Percentiles rank a stretch among this genome's conserved stretches.
phyloP scores from a whole-genome alignment of 2,797 vertebrate species.

The Hippopotamyrus pictus region DNA sequence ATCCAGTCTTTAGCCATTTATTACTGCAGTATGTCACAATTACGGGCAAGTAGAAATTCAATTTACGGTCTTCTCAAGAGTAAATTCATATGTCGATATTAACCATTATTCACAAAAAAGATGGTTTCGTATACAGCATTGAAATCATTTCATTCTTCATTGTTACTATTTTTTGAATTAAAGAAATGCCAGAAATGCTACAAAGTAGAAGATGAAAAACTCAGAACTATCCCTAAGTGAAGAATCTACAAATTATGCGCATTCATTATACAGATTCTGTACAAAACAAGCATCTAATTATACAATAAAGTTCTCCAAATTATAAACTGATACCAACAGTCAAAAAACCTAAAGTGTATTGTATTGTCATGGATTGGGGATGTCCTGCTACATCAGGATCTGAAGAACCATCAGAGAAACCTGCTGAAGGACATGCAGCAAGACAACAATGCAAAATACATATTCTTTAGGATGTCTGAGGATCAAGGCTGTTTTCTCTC shows the following conservation, averaged over 20 bases:
- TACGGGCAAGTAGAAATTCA: neutral
- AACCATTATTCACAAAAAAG: neutral
- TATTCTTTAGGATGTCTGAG: neutral
- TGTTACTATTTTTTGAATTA: neutral
- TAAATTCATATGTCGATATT: neutral
- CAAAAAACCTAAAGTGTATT: neutral
- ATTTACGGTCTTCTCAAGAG: neutral
- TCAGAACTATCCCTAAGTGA: neutral
- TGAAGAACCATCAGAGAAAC: neutral
- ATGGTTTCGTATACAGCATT: neutral
- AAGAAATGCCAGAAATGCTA: neutral
- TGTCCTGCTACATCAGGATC: neutral
- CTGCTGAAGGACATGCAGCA: neutral
- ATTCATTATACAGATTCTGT: neutral
- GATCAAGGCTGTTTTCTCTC: neutral
- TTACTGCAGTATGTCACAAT: neutral
- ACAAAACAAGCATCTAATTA: neutral
- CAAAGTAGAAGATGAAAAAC: neutral
- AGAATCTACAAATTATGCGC: neutral
- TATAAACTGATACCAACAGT: neutral
- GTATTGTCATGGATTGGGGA: neutral
- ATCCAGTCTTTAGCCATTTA: neutral
- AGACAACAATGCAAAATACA: neutral
- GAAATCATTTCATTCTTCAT: neutral
- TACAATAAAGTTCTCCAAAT: neutral